These are phyloP conservation scores for Spilosoma lubricipeda DNA, from an alignment of 2,888 invertebrate species.

Conservation along the genomic window DNA sequence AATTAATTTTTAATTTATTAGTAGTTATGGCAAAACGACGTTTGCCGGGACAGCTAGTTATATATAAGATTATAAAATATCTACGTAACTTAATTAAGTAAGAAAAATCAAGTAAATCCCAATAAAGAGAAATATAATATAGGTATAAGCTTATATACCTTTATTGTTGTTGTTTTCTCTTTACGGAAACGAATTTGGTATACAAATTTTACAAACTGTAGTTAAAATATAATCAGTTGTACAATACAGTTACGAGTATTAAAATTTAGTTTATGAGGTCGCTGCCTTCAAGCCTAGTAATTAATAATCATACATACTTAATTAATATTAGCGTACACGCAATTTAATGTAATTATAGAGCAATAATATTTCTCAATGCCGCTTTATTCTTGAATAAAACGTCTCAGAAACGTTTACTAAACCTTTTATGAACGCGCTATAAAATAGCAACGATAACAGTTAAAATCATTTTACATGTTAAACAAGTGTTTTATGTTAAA, in stretches of 20 bases:
- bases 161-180: slow-evolving; percentile 3
- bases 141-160: background rate
- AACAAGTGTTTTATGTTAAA: slow-evolving; percentile 24
- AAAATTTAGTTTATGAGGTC: slow-evolving; percentile 43
- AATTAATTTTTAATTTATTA: too few species aligned
- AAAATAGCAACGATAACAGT: slow-evolving; percentile 20
- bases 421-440: slow-evolving; percentile 16
- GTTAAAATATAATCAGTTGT: slow-evolving; percentile 25
- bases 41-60: too few species aligned
- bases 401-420: slow-evolving; percentile 24
- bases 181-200: slow-evolving; percentile 17
- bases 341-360: slow-evolving; percentile 43
- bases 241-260: slow-evolving; percentile 30
- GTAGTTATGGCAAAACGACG: too few species aligned
- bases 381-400: slow-evolving; percentile 29
- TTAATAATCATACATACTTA: slow-evolving; percentile 45
- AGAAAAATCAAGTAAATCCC: background rate
- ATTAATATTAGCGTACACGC: slow-evolving; percentile 47
- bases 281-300: slow-evolving; percentile 37
- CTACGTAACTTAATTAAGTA: background rate
- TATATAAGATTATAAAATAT: background rate
- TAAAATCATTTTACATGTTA: slow-evolving; percentile 21
- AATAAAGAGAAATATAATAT: background rate
- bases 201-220: slow-evolving; percentile 23
- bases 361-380: slow-evolving; percentile 46